phyloP scores from a whole-genome alignment of 2,888 invertebrate genomes.

The Ischnus inquisitorius region DNA sequence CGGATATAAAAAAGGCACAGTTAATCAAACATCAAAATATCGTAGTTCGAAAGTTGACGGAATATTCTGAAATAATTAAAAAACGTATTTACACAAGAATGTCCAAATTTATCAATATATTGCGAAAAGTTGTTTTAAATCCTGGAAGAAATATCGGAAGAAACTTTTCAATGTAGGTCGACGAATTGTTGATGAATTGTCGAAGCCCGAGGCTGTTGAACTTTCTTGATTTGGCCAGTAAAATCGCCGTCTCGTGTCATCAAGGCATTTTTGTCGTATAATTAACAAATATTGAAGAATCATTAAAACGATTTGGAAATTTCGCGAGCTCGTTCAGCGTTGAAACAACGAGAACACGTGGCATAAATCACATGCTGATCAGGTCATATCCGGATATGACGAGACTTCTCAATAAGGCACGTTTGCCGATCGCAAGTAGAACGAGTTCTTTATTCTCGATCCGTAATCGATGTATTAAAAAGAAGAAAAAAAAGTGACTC shows the following conservation, averaged over 20 bases:
- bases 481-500: background rate
- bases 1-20: too few relatives aligned
- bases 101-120: too few relatives aligned
- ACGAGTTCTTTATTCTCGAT: constrained; percentile 16
- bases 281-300: background rate
- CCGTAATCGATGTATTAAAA: constrained; percentile 2
- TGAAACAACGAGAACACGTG: background rate
- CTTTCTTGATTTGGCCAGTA: background rate
- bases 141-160: too few relatives aligned
- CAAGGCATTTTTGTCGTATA: background rate
- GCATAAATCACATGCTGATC: background rate
- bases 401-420: constrained; percentile 21
- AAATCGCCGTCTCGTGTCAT: background rate
- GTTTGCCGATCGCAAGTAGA: constrained; percentile 15
- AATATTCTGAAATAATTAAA: too few relatives aligned
- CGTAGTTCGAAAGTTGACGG: too few relatives aligned
- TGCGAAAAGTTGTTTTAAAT: too few relatives aligned
- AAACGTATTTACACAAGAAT: too few relatives aligned
- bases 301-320: background rate
- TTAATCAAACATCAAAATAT: too few relatives aligned
- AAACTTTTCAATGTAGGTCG: too few relatives aligned
- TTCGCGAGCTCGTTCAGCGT: background rate
- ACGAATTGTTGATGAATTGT: too few relatives aligned
- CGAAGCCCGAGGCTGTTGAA: too few relatives aligned
- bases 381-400: background rate